Evolutionary conservation across 1,140 invertebrate genomes (phyloP).

Genomic region (Bombyx mori): DNA sequence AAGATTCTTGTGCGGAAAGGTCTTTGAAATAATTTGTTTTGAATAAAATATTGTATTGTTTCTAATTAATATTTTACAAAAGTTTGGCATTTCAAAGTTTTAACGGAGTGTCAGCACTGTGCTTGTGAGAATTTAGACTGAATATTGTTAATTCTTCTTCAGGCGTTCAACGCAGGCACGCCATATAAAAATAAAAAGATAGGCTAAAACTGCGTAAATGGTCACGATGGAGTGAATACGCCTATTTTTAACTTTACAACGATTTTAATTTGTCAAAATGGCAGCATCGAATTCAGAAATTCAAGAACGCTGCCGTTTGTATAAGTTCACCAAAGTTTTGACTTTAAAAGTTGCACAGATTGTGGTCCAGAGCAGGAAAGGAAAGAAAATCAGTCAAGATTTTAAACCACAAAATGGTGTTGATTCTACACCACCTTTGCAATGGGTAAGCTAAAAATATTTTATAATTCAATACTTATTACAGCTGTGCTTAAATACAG

Average conservation of each 20-base stretch:
- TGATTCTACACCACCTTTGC: slow-evolving; percentile 34
- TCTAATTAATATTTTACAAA: too few species aligned
- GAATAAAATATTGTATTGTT: too few species aligned
- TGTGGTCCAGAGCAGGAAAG: slow-evolving; percentile 58
- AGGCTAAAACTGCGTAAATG: slow-evolving; percentile 1
- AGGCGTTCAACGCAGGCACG: too few species aligned
- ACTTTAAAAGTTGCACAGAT: slow-evolving; percentile 58
- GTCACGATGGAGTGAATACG: neutral
- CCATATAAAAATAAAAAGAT: neutral
- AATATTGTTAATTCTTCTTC: too few species aligned
- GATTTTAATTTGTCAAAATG: slow-evolving; percentile 22
- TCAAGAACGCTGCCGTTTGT: slow-evolving; percentile 43
- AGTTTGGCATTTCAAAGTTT: too few species aligned
- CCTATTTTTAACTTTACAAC: neutral
- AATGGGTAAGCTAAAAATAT: slow-evolving; percentile 5
- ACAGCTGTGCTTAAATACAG: too few species aligned
- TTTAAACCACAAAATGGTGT: slow-evolving; percentile 34
- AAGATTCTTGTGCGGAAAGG: too few species aligned
- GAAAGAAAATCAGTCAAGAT: slow-evolving; percentile 52
- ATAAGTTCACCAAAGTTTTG: slow-evolving; percentile 57
- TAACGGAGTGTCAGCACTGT: too few species aligned
- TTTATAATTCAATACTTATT: too few species aligned
- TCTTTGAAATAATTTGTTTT: too few species aligned
- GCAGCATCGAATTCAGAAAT: slow-evolving; percentile 35
- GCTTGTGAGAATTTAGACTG: too few species aligned